Base-by-base conservation (phyloP, 2,797 vertebrate genomes). In the Hephaestus fuliginosus region DNA sequence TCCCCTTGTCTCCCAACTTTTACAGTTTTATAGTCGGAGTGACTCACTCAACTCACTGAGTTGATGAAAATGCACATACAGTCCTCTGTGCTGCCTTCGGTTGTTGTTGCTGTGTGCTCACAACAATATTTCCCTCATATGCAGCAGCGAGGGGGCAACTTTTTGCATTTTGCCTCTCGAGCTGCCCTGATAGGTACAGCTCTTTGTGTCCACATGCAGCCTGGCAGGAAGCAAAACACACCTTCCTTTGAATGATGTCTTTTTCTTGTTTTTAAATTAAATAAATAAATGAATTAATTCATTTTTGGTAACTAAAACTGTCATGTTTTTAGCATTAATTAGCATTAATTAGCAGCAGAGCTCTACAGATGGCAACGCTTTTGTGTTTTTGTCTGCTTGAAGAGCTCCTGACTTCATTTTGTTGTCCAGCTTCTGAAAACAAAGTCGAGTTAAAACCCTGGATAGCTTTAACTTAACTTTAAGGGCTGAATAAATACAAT, bases 11-110 rank as follows among this genome's bases (percentile, higher is more conserved):
- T 33, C 63, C 18, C 6, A 46, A 14, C n/a, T 64, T 80, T 48
- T 46, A 65, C 62, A 48, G 17, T n/a, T 74, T 60, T 62, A 46
- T 44, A 30, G 53, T n/a, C 5, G 14, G 13, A 83, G 49, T 20
- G 25, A 60, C 53, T 57, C 15, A 43, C 17, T 66, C 39, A 36
- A 0, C 46, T 67, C 3, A 33, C 1, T 20, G 25, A 46, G 44
- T 17, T 57, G 33, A 36, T 25, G n/a, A 25, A 86, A 74, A 70
- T 44, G 25, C 46, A 58, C 2, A 66, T 20, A 36, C 10, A 15
- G 20, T 28, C 52, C 7, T 70, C 13, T 62, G 22, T 33, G 9
- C 15, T 28, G 57, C 55, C 5, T 58, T 48, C 33, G 10, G 25
- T 25, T 25, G 5, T 30, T 15, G 25, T 63, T 62, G 17, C 11